phyloP scores from a whole-genome alignment of 2,113 vertebrate species.

The Nannobrachium achirus region DNA sequence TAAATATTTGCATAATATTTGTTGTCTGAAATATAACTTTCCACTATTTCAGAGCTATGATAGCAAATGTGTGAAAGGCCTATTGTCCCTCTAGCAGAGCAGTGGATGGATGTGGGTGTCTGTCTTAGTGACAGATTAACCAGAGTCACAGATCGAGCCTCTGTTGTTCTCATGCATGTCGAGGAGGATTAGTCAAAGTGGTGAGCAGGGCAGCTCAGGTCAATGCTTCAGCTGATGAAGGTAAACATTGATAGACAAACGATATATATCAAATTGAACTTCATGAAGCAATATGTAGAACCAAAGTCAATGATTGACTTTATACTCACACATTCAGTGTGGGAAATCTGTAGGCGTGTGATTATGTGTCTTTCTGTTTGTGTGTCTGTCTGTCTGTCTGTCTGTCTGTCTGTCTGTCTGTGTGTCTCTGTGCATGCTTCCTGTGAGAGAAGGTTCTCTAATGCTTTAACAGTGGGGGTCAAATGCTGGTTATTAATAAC shows the following conservation, averaged over 20 bases:
- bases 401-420: background rate
- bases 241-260: background rate
- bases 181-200: conserved; percentile 51
- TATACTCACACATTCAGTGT: background rate
- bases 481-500: conserved; percentile 42
- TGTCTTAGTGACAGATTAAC: conserved; percentile 49
- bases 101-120: conserved; percentile 24
- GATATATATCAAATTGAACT: background rate
- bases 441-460: conserved; percentile 20
- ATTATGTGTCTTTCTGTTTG: background rate
- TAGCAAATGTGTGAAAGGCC: conserved; percentile 19
- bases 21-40: conserved; percentile 32
- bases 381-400: background rate
- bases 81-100: conserved; percentile 28
- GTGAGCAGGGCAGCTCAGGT: conserved; percentile 14
- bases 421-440: background rate
- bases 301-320: conserved; percentile 25
- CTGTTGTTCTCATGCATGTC: conserved; percentile 41
- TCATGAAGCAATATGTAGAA: background rate
- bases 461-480: conserved; percentile 22
- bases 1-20: conserved; percentile 31
- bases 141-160: conserved; percentile 4
- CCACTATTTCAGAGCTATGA: conserved; percentile 28
- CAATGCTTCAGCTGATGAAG: conserved; percentile 20
- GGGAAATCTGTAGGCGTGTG: conserved; percentile 7